These are phyloP conservation scores for Brachyhypopomus gauderio DNA, from an alignment of 2,113 vertebrate species.

Conservation along the genomic window DNA sequence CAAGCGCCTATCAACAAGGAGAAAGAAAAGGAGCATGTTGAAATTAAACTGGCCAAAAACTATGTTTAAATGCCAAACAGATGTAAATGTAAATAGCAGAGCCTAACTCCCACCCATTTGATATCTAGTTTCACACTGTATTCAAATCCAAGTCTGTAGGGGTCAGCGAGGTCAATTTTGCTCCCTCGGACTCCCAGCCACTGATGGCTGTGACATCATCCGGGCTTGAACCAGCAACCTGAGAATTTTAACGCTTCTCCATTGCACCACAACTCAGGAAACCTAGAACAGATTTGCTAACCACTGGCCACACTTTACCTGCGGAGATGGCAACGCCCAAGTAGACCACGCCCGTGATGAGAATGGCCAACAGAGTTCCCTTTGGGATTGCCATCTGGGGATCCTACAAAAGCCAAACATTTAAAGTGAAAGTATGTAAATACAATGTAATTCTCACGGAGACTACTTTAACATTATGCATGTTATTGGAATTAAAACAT, in stretches of 20 bases:
- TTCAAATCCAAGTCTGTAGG: too few relatives aligned
- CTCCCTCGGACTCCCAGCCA: too few relatives aligned
- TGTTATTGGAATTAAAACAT: too few relatives aligned
- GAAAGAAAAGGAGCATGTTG: not conserved
- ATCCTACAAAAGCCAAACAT: constrained; percentile 77
- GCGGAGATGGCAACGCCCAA: constrained; percentile 90
- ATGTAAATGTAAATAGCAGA: not conserved
- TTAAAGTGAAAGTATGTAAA: constrained; percentile 9
- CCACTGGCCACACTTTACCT: constrained; percentile 70
- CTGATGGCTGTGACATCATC: too few relatives aligned
- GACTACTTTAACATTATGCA: too few relatives aligned
- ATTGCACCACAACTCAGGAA: too few relatives aligned
- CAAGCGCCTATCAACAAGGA: constrained; percentile 79
- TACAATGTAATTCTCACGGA: too few relatives aligned
- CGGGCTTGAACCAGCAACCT: too few relatives aligned
- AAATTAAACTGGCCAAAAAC: not conserved
- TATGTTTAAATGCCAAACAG: not conserved
- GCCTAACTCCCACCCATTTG: not conserved
- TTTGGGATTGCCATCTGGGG: constrained; percentile 94
- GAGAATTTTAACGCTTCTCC: too few relatives aligned
- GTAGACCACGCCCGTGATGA: constrained; percentile 94
- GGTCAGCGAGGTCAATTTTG: too few relatives aligned
- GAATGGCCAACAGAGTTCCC: constrained; percentile 94
- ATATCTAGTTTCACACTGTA: too few relatives aligned
- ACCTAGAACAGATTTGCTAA: too few relatives aligned